Percentiles rank a stretch among this genome's conserved stretches.
Conservation (phyloP, 2,888 invertebrate species). For the Aphodius granarius region DNA sequence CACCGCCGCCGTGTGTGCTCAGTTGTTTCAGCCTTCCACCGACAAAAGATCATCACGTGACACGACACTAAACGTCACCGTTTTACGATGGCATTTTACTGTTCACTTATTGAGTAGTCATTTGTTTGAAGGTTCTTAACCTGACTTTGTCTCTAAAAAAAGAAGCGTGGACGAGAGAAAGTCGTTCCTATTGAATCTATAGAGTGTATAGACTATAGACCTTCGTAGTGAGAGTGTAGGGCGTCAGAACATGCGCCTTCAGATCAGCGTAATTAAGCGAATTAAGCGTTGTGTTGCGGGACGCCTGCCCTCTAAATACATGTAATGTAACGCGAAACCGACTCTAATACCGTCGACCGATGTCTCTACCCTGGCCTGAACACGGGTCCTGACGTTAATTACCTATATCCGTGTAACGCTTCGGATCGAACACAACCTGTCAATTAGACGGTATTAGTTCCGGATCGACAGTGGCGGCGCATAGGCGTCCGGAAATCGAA, state of each 20-base stretch:
- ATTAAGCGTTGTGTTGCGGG: slow-evolving; percentile 34
- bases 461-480: slow-evolving; percentile 32
- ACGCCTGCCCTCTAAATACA: slow-evolving; percentile 41
- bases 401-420: slow-evolving; percentile 54
- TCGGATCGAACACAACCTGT: slow-evolving; percentile 55
- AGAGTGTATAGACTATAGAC: too few species aligned
- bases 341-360: slow-evolving; percentile 43
- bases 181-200: too few species aligned
- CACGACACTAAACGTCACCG: background rate
- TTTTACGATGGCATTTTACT: slow-evolving; percentile 36
- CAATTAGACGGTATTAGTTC: slow-evolving; percentile 55
- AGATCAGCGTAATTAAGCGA: slow-evolving; percentile 32
- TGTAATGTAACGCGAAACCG: slow-evolving; percentile 50
- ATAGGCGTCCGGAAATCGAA: background rate
- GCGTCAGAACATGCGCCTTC: background rate
- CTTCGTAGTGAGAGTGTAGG: background rate
- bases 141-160: slow-evolving; percentile 33
- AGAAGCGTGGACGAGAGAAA: too few species aligned
- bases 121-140: slow-evolving; percentile 37
- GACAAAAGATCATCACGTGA: background rate
- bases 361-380: slow-evolving; percentile 41
- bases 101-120: slow-evolving; percentile 37
- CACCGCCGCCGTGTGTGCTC: background rate
- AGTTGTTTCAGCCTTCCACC: background rate
- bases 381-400: slow-evolving; percentile 56